Conservation (phyloP, 2,113 vertebrate genomes). For the Diadophis punctatus region DNA sequence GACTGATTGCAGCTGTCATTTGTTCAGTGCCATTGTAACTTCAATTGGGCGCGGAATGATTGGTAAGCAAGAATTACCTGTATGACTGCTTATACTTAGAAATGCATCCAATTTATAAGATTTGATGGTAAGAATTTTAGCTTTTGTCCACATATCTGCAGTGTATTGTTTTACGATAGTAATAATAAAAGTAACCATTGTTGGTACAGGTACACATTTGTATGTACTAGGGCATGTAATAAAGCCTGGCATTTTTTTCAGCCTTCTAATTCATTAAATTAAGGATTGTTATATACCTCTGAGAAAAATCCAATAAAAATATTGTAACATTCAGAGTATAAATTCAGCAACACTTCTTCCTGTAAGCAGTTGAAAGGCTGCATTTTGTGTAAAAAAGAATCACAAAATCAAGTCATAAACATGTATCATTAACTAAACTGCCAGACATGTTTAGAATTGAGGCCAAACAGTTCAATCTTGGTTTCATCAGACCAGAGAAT, state of each 20-base stretch:
- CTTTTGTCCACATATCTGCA: constrained; percentile 8
- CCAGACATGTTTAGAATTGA: no score
- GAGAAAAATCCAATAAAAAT: constrained; percentile 31
- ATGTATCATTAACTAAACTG: constrained; percentile 61
- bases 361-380: constrained; percentile 59
- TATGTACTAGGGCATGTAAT: not conserved
- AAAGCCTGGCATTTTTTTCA: constrained; percentile 15
- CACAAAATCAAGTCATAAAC: constrained; percentile 73
- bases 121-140: not conserved
- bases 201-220: not conserved
- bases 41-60: not conserved
- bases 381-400: constrained; percentile 54
- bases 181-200: constrained; percentile 13
- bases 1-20: not conserved
- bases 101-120: not conserved
- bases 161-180: constrained; percentile 44
- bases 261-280: constrained; percentile 38
- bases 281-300: not conserved
- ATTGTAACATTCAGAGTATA: constrained; percentile 35
- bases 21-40: not conserved
- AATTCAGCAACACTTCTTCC: constrained; percentile 49
- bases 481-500: no score
- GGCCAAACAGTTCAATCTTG: no score
- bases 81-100: not conserved
- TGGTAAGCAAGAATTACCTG: not conserved